These are phyloP conservation scores for Apodemia zela DNA, from an alignment of 2,888 invertebrate species.

Conservation along the genomic window DNA sequence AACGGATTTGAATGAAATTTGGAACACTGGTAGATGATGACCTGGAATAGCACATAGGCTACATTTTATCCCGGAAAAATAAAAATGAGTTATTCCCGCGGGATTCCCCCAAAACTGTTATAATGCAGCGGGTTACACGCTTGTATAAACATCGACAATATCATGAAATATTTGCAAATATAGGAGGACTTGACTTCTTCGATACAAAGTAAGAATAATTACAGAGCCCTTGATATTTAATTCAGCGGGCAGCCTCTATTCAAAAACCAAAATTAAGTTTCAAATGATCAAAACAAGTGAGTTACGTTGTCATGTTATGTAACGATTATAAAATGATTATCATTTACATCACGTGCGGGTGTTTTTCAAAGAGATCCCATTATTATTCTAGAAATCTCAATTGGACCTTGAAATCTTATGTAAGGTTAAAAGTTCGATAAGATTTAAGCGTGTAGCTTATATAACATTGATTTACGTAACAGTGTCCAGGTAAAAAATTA, in stretches of 20 bases:
- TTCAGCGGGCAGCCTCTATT: background rate
- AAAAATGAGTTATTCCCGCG: too few species aligned
- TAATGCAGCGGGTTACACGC: too few species aligned
- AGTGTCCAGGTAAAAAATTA: background rate
- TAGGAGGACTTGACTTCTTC: too few species aligned
- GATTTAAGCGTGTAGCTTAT: background rate
- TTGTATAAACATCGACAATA: too few species aligned
- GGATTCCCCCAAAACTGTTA: too few species aligned
- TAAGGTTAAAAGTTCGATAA: conserved; percentile 20
- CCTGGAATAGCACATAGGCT: too few species aligned
- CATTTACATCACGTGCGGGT: conserved; percentile 32
- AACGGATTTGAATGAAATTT: too few species aligned
- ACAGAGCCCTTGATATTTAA: background rate
- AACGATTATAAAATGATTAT: conserved; percentile 34
- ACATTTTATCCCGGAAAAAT: too few species aligned
- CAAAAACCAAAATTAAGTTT: conserved; percentile 4
- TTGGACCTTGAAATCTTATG: conserved; percentile 6
- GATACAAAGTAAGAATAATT: background rate
- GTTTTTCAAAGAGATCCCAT: conserved; percentile 29
- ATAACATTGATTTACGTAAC: conserved; percentile 19
- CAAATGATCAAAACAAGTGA: conserved; percentile 1
- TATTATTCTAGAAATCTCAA: conserved; percentile 22
- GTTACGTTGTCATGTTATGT: conserved; percentile 32
- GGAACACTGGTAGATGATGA: too few species aligned
- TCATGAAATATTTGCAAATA: too few species aligned